A percentile compares a stretch with the other conserved stretches of the same genome.
Evolutionary conservation across 1,140 invertebrate genomes (phyloP).

Genomic region (Drosophila gunungcola): DNA sequence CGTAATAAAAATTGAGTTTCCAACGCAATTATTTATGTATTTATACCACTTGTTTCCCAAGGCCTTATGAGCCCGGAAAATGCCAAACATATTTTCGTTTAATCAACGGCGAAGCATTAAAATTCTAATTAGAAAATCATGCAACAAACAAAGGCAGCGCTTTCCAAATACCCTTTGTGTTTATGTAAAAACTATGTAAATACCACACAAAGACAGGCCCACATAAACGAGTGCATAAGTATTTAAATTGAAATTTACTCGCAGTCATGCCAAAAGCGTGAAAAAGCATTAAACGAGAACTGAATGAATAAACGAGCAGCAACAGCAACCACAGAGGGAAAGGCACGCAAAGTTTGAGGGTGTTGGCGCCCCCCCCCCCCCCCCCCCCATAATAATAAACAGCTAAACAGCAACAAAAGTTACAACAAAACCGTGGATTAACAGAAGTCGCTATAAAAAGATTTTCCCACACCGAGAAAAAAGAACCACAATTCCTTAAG

Average conservation of each 20-base stretch:
- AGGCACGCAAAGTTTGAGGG: conserved; percentile 42
- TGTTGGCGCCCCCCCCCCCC: conserved; percentile 43
- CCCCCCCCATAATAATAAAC: conserved; percentile 35
- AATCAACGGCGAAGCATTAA: conserved; percentile 47
- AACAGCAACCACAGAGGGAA: conserved; percentile 23
- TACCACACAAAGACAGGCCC: conserved; percentile 15
- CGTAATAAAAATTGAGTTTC: conserved; percentile 1
- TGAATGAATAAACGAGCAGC: conserved; percentile 55
- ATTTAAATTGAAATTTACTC: conserved; percentile 42
- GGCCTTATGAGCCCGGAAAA: conserved; percentile 18
- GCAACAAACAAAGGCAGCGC: conserved; percentile 28
- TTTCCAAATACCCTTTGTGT: conserved; percentile 58
- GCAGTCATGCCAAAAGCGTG: conserved; percentile 48
- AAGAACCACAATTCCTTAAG: not conserved
- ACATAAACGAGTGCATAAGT: conserved; percentile 32
- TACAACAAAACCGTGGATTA: conserved; percentile 44
- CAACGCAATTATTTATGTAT: not conserved
- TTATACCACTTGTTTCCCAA: conserved; percentile 16
- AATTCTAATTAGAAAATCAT: conserved; percentile 61
- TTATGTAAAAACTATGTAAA: conserved; percentile 60
- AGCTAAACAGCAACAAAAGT: conserved; percentile 38
- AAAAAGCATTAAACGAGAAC: conserved; percentile 51
- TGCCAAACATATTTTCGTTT: conserved; percentile 39
- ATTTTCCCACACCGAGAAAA: conserved; percentile 33
- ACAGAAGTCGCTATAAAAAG: conserved; percentile 27